These are phyloP conservation scores for Papilio xuthus DNA, from an alignment of 1,140 invertebrate species.

Conservation along the genomic window DNA sequence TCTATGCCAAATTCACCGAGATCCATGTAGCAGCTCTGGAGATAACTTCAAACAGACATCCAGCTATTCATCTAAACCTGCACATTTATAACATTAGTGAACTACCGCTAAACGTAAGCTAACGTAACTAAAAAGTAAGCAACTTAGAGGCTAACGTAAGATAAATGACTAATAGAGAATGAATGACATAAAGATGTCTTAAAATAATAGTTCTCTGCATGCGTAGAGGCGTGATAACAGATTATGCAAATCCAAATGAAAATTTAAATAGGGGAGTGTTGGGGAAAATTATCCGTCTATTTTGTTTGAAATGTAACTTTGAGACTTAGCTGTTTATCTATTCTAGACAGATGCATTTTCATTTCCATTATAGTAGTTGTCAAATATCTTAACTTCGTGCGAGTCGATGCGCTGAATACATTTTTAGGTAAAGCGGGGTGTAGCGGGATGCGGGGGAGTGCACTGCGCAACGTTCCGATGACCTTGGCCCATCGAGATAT, in stretches of 20 bases:
- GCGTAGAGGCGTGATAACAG: not conserved
- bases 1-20: too few relatives aligned
- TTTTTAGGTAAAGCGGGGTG: not conserved
- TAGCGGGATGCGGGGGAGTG: too few relatives aligned
- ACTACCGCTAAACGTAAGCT: too few relatives aligned
- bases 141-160: too few relatives aligned
- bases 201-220: not conserved
- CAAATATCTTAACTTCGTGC: too few relatives aligned
- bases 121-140: too few relatives aligned
- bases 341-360: not conserved
- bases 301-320: slow-evolving; percentile 1
- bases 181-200: not conserved
- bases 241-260: slow-evolving; percentile 14
- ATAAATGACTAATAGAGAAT: not conserved
- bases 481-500: too few relatives aligned
- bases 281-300: not conserved
- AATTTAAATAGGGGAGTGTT: not conserved
- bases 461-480: too few relatives aligned
- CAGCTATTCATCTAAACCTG: too few relatives aligned
- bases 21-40: too few relatives aligned
- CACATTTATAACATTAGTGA: too few relatives aligned
- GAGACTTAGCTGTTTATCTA: not conserved
- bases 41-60: too few relatives aligned
- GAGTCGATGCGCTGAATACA: not conserved
- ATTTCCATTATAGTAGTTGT: not conserved